These are phyloP conservation scores for Channa maculata DNA, from an alignment of 2,113 vertebrate species.

Conservation along the genomic window DNA sequence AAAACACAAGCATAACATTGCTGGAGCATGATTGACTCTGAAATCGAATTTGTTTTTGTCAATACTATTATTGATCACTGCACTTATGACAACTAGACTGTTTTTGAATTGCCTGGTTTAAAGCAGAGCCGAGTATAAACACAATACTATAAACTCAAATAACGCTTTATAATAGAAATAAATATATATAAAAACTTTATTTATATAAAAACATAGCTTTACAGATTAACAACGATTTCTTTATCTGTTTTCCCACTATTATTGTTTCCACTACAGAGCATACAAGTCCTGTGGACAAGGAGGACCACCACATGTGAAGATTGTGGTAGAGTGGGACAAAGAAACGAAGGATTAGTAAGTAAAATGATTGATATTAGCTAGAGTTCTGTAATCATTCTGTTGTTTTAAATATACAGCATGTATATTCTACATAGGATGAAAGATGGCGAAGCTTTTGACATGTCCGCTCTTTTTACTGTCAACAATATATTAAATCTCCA, in stretches of 20 bases:
- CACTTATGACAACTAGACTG: not conserved
- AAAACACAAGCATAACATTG: constrained; percentile 32
- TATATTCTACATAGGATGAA: constrained; percentile 1
- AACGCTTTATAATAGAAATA: too few species aligned
- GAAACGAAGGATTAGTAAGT: constrained; percentile 99
- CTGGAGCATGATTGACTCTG: not conserved
- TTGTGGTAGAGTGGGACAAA: constrained; percentile 99
- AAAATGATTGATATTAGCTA: not conserved
- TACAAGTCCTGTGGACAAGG: constrained; percentile 96
- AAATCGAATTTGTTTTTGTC: not conserved
- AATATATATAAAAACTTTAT: too few species aligned
- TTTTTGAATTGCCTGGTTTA: too few species aligned
- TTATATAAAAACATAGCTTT: too few species aligned
- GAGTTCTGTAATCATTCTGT: not conserved
- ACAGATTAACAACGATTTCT: not conserved
- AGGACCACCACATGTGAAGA: constrained; percentile 94
- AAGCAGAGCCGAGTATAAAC: too few species aligned
- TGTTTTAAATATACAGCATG: not conserved
- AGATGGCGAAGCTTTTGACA: not conserved
- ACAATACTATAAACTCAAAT: not conserved
- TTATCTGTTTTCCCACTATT: not conserved
- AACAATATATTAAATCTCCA: too few species aligned
- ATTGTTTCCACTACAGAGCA: constrained; percentile 79
- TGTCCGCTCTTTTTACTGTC: not conserved
- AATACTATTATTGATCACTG: not conserved